These are phyloP conservation scores for Caenorhabditis imperialis DNA, from an alignment of 2,888 invertebrate genomes.

Conservation along the genomic window DNA sequence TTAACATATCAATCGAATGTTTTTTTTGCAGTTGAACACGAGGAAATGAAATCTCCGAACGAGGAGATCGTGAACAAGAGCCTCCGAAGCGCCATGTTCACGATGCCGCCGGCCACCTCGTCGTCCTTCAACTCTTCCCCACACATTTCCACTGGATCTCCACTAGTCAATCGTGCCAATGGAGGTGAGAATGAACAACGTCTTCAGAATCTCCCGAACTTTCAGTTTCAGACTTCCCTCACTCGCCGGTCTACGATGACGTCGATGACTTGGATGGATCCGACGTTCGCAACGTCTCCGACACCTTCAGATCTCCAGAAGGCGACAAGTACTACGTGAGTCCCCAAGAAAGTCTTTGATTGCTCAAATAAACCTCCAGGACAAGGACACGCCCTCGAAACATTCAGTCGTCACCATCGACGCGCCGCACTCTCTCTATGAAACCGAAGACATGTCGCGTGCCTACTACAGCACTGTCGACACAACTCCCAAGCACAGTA, in stretches of 20 bases:
- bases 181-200: constrained; percentile 3
- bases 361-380: constrained; percentile 7
- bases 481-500: constrained; percentile 29
- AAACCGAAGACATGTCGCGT: constrained; percentile 5
- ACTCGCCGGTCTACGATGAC: constrained; percentile 38
- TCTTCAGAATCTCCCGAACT: neutral
- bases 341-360: too few relatives aligned
- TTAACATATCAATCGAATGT: constrained; percentile 4
- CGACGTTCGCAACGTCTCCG: constrained; percentile 7
- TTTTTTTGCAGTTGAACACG: constrained; percentile 21
- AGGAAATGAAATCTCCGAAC: constrained; percentile 53
- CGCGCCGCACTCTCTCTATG: constrained; percentile 23
- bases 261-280: constrained; percentile 39
- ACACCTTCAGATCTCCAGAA: constrained; percentile 9
- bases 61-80: constrained; percentile 54
- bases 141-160: constrained; percentile 30
- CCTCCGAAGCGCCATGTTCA: constrained; percentile 43
- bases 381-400: constrained; percentile 41
- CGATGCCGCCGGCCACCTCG: constrained; percentile 24
- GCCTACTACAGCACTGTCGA: constrained; percentile 37
- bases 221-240: constrained; percentile 11
- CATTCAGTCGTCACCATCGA: constrained; percentile 47
- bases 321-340: constrained; percentile 20
- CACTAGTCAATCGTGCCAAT: neutral
- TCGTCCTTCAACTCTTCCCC: constrained; percentile 43